Evolutionary conservation across 2,888 invertebrate genomes (phyloP).

Genomic region (Eupithecia vulgata): DNA sequence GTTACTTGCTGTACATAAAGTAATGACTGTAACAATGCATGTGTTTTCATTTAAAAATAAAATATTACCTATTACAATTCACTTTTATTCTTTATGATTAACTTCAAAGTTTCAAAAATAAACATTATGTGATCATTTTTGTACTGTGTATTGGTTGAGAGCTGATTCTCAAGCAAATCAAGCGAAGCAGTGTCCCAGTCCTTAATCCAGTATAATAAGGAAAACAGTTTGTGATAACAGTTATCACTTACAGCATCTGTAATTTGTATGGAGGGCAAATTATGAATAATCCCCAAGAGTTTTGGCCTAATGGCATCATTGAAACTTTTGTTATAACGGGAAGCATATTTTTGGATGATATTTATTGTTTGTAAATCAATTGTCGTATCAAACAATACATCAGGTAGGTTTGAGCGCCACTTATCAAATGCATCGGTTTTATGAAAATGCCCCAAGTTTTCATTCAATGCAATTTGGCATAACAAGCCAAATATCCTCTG

Average conservation of each 20-base stretch:
- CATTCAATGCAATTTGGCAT: slow-evolving; percentile 75
- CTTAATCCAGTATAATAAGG: slow-evolving; percentile 82
- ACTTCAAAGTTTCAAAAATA: slow-evolving; percentile 71
- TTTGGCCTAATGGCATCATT: slow-evolving; percentile 74
- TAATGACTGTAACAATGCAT: slow-evolving; percentile 48
- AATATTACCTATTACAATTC: slow-evolving; percentile 47
- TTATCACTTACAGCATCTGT: slow-evolving; percentile 68
- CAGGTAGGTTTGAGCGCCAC: slow-evolving; percentile 83
- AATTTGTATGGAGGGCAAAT: slow-evolving; percentile 69
- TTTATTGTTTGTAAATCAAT: slow-evolving; percentile 81
- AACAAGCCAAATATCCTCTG: slow-evolving; percentile 73
- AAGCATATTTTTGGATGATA: slow-evolving; percentile 84
- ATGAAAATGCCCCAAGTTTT: slow-evolving; percentile 70
- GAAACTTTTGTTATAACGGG: slow-evolving; percentile 80
- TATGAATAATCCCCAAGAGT: slow-evolving; percentile 72
- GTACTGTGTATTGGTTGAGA: slow-evolving; percentile 61
- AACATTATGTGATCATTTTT: slow-evolving; percentile 67
- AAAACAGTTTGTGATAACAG: slow-evolving; percentile 79
- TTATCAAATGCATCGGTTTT: slow-evolving; percentile 67
- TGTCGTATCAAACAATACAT: slow-evolving; percentile 79
- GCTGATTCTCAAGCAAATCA: slow-evolving; percentile 71
- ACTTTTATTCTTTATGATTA: slow-evolving; percentile 48
- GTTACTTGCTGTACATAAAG: slow-evolving; percentile 53
- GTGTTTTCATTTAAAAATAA: slow-evolving; percentile 61
- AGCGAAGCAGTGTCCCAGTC: slow-evolving; percentile 72